Conservation (phyloP, 2,888 invertebrate species). For the Apodemia mormo region DNA sequence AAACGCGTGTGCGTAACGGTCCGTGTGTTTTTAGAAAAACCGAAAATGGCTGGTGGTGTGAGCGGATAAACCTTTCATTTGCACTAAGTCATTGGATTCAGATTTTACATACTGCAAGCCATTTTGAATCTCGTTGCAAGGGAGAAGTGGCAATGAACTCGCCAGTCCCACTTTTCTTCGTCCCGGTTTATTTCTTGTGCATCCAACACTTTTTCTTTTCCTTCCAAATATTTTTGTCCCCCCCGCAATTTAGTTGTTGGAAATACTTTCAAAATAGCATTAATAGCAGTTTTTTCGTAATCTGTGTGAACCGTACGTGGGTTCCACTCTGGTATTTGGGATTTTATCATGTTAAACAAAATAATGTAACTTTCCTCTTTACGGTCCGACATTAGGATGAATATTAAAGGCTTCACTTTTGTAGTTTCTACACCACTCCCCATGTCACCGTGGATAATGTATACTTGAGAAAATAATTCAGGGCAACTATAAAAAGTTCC, state of each 20-base stretch:
- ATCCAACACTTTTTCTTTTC: slow-evolving; percentile 22
- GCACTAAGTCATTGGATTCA: slow-evolving; percentile 26
- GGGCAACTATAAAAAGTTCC: slow-evolving; percentile 18
- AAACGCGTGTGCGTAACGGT: too few species aligned
- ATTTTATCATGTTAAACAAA: slow-evolving; percentile 19
- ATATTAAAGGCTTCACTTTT: slow-evolving; percentile 19
- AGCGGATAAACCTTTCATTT: slow-evolving; percentile 24
- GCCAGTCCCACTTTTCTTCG: slow-evolving; percentile 29
- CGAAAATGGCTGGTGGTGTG: too few species aligned
- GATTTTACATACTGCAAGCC: slow-evolving; percentile 30
- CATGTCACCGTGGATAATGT: slow-evolving; percentile 12
- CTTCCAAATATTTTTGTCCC: slow-evolving; percentile 22
- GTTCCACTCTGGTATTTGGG: slow-evolving; percentile 19
- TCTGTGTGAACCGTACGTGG: slow-evolving; percentile 17
- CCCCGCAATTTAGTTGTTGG: slow-evolving; percentile 21
- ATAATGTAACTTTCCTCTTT: slow-evolving; percentile 15
- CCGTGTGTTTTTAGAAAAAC: too few species aligned
- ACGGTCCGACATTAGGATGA: slow-evolving; percentile 9
- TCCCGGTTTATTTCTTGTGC: slow-evolving; percentile 28
- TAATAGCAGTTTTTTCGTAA: slow-evolving; percentile 19
- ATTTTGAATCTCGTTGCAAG: slow-evolving; percentile 30
- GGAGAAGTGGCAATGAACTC: slow-evolving; percentile 27
- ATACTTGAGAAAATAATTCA: slow-evolving; percentile 12
- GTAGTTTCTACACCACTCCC: slow-evolving; percentile 10
- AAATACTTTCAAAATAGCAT: slow-evolving; percentile 16